phyloP scores from a whole-genome alignment of 2,888 invertebrate genomes.

The Chloroclystis v-ata region DNA sequence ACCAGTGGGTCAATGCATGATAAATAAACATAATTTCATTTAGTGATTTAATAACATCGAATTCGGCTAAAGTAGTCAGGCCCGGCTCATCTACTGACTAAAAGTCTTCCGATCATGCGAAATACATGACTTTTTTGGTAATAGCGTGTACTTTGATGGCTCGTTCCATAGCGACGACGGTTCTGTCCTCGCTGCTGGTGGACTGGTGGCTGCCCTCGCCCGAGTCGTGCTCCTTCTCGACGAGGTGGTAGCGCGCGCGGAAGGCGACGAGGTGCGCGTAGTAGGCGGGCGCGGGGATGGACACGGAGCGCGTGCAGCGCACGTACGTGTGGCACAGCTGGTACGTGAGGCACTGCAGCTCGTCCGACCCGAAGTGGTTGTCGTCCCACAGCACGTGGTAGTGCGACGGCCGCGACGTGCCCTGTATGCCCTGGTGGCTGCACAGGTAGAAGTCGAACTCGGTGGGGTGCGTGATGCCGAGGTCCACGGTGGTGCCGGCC shows the following conservation, averaged over 20 bases:
- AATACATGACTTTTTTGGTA: constrained; percentile 99
- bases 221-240: constrained; percentile 99
- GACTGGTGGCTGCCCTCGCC: constrained; percentile 99
- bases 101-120: constrained; percentile 81
- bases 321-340: constrained; percentile 99
- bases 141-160: constrained; percentile 99
- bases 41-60: no score
- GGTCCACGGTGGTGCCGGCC: constrained; percentile 99
- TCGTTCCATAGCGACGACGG: constrained; percentile 97
- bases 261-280: constrained; percentile 99
- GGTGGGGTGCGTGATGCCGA: constrained; percentile 99
- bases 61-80: no score
- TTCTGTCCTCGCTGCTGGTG: constrained; percentile 97
- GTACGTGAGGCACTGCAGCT: constrained; percentile 99
- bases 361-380: constrained; percentile 99
- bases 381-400: constrained; percentile 99
- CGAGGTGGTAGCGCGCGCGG: constrained; percentile 98
- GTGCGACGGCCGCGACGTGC: constrained; percentile 98
- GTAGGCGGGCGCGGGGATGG: constrained; percentile 99
- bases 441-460: constrained; percentile 99
- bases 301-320: constrained; percentile 98
- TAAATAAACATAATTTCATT: no score
- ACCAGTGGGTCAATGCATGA: no score
- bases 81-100: not conserved
- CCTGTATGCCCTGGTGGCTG: constrained; percentile 98